These are phyloP conservation scores for Drosophila sulfurigaster DNA, from an alignment of 1,140 invertebrate genomes.

Conservation along the genomic window DNA sequence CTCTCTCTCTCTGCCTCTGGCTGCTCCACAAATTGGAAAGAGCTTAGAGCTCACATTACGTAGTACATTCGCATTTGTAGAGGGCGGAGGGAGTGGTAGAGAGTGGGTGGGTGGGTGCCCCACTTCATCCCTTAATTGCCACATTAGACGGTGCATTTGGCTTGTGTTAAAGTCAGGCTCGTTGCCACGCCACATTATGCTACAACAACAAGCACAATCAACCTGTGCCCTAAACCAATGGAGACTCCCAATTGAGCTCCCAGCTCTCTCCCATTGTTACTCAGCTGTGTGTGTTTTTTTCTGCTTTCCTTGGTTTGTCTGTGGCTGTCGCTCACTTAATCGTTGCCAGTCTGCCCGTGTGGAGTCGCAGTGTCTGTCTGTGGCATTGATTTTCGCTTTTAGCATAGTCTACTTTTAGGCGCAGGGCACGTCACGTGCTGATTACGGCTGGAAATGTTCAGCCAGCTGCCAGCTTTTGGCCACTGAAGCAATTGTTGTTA, in stretches of 20 bases:
- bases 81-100: no score
- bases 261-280: conserved; percentile 57
- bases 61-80: conserved; percentile 9
- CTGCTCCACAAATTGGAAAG: conserved; percentile 36
- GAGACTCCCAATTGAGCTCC: conserved; percentile 24
- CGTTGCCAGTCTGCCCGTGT: conserved; percentile 27
- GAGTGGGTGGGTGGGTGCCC: neutral
- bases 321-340: conserved; percentile 72
- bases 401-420: conserved; percentile 68
- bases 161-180: conserved; percentile 50
- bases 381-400: conserved; percentile 75
- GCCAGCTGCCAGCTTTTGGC: conserved; percentile 58
- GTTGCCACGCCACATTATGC: conserved; percentile 46
- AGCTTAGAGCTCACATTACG: conserved; percentile 32
- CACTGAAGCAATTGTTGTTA: conserved; percentile 74
- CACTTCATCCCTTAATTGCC: conserved; percentile 59
- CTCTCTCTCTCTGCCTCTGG: neutral
- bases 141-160: conserved; percentile 63
- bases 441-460: conserved; percentile 47
- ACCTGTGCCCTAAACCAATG: conserved; percentile 24
- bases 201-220: conserved; percentile 29
- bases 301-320: conserved; percentile 46
- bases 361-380: conserved; percentile 32
- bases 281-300: conserved; percentile 6
- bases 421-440: conserved; percentile 37